Conservation (phyloP, 2,797 vertebrate species). For the Selene dorsalis region DNA sequence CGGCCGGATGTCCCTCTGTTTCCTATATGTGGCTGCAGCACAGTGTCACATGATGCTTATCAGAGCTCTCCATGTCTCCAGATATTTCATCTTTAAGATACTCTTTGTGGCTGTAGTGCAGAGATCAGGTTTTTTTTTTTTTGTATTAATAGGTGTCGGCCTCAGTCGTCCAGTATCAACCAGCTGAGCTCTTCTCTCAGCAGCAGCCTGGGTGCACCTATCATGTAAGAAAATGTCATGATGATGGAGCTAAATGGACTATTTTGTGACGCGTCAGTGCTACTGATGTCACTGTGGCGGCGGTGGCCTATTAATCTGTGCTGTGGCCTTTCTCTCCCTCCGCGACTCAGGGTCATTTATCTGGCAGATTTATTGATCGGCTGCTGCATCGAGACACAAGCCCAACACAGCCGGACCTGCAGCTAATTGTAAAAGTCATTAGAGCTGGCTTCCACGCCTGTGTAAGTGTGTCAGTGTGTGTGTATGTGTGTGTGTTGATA, state of each 20-base stretch:
- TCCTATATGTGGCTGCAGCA: neutral
- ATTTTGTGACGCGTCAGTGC: conserved; percentile 48
- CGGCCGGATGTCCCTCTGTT: conserved; percentile 11
- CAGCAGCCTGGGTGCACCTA: neutral
- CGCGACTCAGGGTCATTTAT: conserved; percentile 74
- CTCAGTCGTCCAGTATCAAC: neutral
- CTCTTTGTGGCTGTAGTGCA: neutral
- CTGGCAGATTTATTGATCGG: conserved; percentile 79
- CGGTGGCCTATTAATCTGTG: conserved; percentile 77
- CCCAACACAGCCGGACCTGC: conserved; percentile 62
- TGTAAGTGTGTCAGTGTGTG: conserved; percentile 36
- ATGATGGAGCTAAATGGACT: conserved; percentile 46
- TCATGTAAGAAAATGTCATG: conserved; percentile 41
- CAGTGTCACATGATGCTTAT: too few relatives aligned
- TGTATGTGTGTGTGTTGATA: conserved; percentile 35
- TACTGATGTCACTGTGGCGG: conserved; percentile 46
- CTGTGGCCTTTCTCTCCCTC: conserved; percentile 78
- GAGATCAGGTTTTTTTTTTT: neutral
- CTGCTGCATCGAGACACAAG: conserved; percentile 58
- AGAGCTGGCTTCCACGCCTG: conserved; percentile 26
- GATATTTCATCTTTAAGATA: neutral
- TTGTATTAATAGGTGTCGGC: neutral
- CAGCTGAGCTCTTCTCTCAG: neutral
- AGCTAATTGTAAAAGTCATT: conserved; percentile 73
- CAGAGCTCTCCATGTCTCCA: neutral